phyloP scores from a whole-genome alignment of 1,140 invertebrate genomes.

The Panagrolaimus sp. region DNA sequence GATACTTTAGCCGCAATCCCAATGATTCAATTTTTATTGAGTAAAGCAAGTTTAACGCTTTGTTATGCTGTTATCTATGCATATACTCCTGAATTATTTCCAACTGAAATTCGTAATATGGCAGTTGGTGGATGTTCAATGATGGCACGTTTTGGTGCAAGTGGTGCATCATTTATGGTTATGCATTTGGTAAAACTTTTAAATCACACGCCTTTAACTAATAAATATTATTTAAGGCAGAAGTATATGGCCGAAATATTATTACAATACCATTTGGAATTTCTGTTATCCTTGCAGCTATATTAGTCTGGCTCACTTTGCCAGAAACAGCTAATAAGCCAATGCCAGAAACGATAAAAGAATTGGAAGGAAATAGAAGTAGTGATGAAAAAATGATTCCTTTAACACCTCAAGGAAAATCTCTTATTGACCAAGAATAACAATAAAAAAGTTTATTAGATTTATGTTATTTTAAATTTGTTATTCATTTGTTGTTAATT shows the following conservation, averaged over 20 bases:
- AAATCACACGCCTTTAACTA: not conserved
- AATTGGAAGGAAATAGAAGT: slow-evolving; percentile 37
- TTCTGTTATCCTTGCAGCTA: slow-evolving; percentile 44
- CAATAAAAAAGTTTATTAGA: too few species aligned
- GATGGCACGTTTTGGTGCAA: slow-evolving; percentile 62
- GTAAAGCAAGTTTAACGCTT: slow-evolving; percentile 56
- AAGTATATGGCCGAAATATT: not conserved
- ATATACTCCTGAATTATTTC: slow-evolving; percentile 61
- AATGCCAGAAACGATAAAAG: slow-evolving; percentile 53
- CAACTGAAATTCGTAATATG: slow-evolving; percentile 61
- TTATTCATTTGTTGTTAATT: too few species aligned
- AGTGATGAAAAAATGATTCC: too few species aligned
- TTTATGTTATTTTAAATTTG: too few species aligned
- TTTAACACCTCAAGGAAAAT: too few species aligned
- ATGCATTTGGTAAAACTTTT: slow-evolving; percentile 53
- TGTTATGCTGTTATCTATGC: slow-evolving; percentile 54
- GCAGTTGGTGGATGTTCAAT: slow-evolving; percentile 62
- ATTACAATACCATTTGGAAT: slow-evolving; percentile 53
- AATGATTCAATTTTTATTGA: slow-evolving; percentile 52
- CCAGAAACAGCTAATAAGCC: slow-evolving; percentile 55
- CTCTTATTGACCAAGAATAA: too few species aligned
- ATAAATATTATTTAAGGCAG: not conserved
- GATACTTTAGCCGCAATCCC: slow-evolving; percentile 19
- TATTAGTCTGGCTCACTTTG: slow-evolving; percentile 45
- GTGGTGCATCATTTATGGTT: slow-evolving; percentile 60